Evolutionary conservation across 2,113 vertebrate species (phyloP), one percentile per base, ranked within the genome.

Genomic region (Cheirogaleus medius): DNA sequence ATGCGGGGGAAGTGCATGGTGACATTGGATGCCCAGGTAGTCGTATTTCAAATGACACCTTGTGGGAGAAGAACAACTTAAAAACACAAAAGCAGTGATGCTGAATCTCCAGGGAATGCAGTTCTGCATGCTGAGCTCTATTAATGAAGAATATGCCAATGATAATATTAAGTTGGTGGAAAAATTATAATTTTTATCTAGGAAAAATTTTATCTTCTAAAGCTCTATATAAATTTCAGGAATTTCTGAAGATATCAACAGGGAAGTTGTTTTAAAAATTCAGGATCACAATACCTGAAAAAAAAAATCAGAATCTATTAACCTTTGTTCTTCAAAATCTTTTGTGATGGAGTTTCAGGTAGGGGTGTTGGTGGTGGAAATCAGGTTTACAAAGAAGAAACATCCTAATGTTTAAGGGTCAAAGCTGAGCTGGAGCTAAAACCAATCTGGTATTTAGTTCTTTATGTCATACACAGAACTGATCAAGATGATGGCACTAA

Each of bases 161-260:
- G 27, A 63, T 10, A 29, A 10, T 6, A 66, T 54, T 56, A 82
- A 34, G 11, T 69, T 87, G 63, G 20, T 60, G 10, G 3, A 8
- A 60, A 84, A 92, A 86, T 56, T n/a, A 21, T 32, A 87, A 34
- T 44, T 20, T 37, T 20, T 37, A 81, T 17, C 64, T 60, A 78
- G 54, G 25, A 74, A 13, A n/a, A 3, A 49, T 5, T 60, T 71
- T 39, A 83, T 9, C 27, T 94, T 85, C 15, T 37, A 60, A 44
- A 37, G 6, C 3, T 71, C 14, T 82, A 29, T 63, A 58, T 47
- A 44, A 73, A 68, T 47, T 52, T 82, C 32, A 94, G 84, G 39
- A 95, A 88, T 52, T 86, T 91, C 85, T 82, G 37, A 96, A 20
- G 34, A 37, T 14, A 49, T 76, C 25, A 52, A 74, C n/a, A 83